Evolutionary conservation across 1,140 invertebrate genomes (phyloP).

Genomic region (Habropoda laboriosa): DNA sequence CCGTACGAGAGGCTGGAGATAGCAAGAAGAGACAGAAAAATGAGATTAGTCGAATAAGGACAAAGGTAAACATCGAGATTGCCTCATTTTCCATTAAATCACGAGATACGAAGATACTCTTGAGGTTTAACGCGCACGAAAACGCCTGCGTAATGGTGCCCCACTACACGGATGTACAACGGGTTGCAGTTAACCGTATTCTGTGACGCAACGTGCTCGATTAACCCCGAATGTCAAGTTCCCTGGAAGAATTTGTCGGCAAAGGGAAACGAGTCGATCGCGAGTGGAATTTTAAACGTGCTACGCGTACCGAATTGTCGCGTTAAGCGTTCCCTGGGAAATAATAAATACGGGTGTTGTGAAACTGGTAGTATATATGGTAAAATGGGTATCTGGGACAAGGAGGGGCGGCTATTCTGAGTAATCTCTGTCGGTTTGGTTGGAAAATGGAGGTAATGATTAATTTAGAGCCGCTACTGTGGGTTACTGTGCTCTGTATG

Average conservation of each 20-base stretch:
- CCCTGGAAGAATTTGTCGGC: constrained; percentile 14
- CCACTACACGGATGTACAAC: neutral
- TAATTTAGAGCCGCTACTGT: constrained; percentile 4
- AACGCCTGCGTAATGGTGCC: neutral
- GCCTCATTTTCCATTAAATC: constrained; percentile 71
- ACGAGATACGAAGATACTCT: constrained; percentile 21
- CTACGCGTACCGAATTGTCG: too few relatives aligned
- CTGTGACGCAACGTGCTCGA: constrained; percentile 14
- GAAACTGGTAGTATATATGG: neutral
- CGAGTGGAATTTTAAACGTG: neutral
- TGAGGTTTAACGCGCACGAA: constrained; percentile 8
- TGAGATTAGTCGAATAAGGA: constrained; percentile 1
- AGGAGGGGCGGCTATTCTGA: too few relatives aligned
- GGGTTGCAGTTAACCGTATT: neutral
- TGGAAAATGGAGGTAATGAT: neutral
- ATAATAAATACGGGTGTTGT: neutral
- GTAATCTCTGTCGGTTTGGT: neutral
- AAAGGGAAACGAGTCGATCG: neutral
- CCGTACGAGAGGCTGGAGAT: too few relatives aligned
- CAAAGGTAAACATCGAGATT: constrained; percentile 22
- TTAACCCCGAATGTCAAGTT: constrained; percentile 4
- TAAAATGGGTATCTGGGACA: neutral
- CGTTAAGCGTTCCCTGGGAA: too few relatives aligned
- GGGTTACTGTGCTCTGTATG: neutral
- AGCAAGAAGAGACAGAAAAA: too few relatives aligned